Evolutionary conservation across 2,797 vertebrate species (phyloP), one percentile per base, ranked within the genome.

Genomic region (Ctenopoma multispine): DNA sequence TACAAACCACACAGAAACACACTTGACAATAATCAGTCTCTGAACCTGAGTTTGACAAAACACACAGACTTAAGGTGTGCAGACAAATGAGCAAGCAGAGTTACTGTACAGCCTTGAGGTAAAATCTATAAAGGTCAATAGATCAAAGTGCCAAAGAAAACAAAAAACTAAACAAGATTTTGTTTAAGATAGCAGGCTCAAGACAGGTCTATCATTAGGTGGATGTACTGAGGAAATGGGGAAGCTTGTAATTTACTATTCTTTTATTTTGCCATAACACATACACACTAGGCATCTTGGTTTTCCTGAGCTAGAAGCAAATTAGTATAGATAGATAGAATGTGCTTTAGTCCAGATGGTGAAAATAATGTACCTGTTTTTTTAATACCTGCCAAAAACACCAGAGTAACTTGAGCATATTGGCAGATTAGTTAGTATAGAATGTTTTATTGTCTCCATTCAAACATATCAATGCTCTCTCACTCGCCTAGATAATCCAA

Each of bases 71-170:
- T 81, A 31, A 76, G 56, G 55, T 61, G 58, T 74, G 43, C 53
- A 23, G 63, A 72, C 54, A 53, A 77, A 69, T 24, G 51, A 48
- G 21, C 69, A 21, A 68, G 50, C 36, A 79, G 73, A 76, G 55
- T 66, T 72, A 63, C 47, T 31, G 55, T 18, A 21, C 64, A 73
- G 55, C 71, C 29, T 82, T 60, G 24, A 21, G 62, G 59, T 69
- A 63, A 78, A 72, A 70, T 69, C 68, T 55, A 38, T 23, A n/a
- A 72, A 75, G 67, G 77, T 85, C 71, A 72, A 55, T 18, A 49
- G 72, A 72, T 64, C 70, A 74, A 66, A 48, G 31, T 63, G 14
- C 4, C 36, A 41, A n/a, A n/a, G n/a, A n/a, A n/a, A n/a, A n/a
- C n/a, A 46, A 46, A 9, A 46, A 18, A 43, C 4, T 4, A 41